Evolutionary conservation across 2,888 invertebrate genomes (phyloP).

Genomic region (Microchrysa polita): DNA sequence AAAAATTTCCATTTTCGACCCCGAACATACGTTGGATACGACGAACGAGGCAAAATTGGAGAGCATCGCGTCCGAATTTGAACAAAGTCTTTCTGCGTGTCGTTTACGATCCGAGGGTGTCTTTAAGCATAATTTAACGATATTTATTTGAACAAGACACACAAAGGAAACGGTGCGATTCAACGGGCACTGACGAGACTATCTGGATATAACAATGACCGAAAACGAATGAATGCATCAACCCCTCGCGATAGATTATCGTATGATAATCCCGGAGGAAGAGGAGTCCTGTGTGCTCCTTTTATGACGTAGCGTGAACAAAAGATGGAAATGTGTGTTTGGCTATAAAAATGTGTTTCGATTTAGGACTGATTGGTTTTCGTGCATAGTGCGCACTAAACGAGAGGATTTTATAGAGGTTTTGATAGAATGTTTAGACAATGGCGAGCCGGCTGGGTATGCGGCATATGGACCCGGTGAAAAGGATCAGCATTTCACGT

Average conservation of each 20-base stretch:
- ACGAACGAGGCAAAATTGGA: not conserved
- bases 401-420: too few relatives aligned
- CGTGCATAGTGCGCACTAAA: not conserved
- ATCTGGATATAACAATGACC: too few relatives aligned
- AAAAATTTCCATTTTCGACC: not conserved
- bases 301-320: constrained; percentile 23
- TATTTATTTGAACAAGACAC: constrained; percentile 17
- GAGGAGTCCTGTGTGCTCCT: not conserved
- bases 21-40: not conserved
- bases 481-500: too few relatives aligned
- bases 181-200: too few relatives aligned
- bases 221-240: not conserved
- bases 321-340: constrained; percentile 5
- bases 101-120: constrained; percentile 18
- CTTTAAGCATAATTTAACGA: constrained; percentile 32
- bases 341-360: constrained; percentile 24
- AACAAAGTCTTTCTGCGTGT: too few relatives aligned
- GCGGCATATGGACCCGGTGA: too few relatives aligned
- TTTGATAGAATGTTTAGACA: too few relatives aligned
- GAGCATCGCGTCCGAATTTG: not conserved
- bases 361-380: constrained; percentile 22
- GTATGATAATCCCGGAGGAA: constrained; percentile 37
- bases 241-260: constrained; percentile 33
- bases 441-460: too few relatives aligned
- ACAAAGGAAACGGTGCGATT: not conserved